Evolutionary conservation across 1,140 invertebrate species (phyloP), one percentile per base, ranked within the genome.

Genomic region (Trialeurodes vaporariorum): DNA sequence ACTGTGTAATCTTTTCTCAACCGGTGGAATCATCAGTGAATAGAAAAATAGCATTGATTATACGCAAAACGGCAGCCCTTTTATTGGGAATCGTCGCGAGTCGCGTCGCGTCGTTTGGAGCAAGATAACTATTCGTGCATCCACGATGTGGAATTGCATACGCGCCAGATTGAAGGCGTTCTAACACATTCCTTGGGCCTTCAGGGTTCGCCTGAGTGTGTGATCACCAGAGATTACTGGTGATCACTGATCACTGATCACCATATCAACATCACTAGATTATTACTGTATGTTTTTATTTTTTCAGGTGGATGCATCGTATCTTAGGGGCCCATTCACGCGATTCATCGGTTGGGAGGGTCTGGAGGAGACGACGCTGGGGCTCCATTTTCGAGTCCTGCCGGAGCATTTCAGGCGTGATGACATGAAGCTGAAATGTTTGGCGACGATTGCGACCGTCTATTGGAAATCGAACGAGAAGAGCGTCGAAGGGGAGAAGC

Each of bases 351-450:
- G 84, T 67, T 77, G 81, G 2, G 83, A 86, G 69, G 86, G 87
- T 0, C 79, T 92, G 40, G 87, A 91, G 73, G 86, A 87, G 61
- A 85, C 88, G 1, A 84, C 84, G 2, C 77, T 91, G 1, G 87
- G 85, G 26, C 76, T 90, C 49, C 80, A 84, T 73, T 93, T 94
- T 76, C 83, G 83, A 70, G 89, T 90, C 22, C 82, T 84, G 64
- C 81, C 82, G 13, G 86, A 86, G 71, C 91, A 94, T 77, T 93
- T 93, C 76, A 85, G 84, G 69, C 83, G 85, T 65, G 89, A 90
- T 71, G 89, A 92, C 74, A 84, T 93, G 78, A 92, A 92, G 76
- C 81, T 93, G 60, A 92, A 93, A 82, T 94, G 92, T 80, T 83
- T 91, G 73, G 91, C 91, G 5, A 92, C 88, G 27, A 91, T 93